Conservation (phyloP, 2,113 vertebrate genomes). For the Mesitornis unicolor region DNA sequence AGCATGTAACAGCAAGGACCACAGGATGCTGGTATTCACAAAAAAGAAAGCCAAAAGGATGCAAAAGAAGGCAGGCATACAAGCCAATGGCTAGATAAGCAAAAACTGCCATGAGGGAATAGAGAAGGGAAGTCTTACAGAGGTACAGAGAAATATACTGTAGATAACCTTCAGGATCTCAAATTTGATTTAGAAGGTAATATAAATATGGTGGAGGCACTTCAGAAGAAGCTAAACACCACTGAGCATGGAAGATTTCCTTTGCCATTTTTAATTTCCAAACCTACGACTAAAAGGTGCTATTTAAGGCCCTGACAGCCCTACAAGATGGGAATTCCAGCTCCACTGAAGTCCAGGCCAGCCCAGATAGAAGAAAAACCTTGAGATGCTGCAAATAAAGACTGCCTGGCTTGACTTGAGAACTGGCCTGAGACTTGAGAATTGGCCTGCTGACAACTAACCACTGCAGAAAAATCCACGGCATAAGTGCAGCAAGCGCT, state of each 20-base stretch:
- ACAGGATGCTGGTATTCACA: not conserved
- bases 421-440: too few species aligned
- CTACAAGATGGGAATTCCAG: not conserved
- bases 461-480: not conserved
- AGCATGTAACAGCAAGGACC: not conserved
- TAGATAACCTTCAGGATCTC: not conserved
- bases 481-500: not conserved
- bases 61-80: not conserved
- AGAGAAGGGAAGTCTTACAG: not conserved
- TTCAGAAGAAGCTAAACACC: not conserved
- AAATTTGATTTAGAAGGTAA: not conserved
- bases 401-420: too few species aligned
- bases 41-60: not conserved
- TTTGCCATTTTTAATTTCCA: not conserved
- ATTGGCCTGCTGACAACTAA: not conserved
- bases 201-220: not conserved
- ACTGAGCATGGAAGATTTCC: not conserved
- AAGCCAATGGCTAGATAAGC: not conserved
- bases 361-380: not conserved
- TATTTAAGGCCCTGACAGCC: not conserved
- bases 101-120: not conserved
- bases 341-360: not conserved
- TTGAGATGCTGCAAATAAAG: not conserved
- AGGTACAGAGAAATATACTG: not conserved
- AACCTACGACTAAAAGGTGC: not conserved